Conservation (phyloP, 53 echinoderm and acorn worm species). For the Stichopus horrens region DNA sequence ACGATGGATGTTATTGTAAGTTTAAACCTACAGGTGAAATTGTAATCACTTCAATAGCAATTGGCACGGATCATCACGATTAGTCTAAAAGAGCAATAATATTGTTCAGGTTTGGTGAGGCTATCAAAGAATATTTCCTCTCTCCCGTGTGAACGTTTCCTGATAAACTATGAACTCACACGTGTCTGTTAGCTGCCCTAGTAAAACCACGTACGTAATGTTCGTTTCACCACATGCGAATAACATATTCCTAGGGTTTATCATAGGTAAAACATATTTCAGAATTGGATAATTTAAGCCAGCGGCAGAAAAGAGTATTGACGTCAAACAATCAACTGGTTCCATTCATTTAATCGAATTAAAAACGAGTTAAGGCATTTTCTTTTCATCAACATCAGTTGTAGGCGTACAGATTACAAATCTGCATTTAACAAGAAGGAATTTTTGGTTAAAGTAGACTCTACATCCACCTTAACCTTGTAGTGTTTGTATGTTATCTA, state of each 20-base stretch:
- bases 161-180: background rate
- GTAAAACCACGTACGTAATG: background rate
- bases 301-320: too few species aligned
- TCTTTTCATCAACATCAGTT: too few species aligned
- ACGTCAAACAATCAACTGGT: too few species aligned
- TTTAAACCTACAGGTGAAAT: background rate
- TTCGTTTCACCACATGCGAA: background rate
- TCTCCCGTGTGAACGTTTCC: background rate
- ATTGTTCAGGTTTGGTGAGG: background rate
- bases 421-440: too few species aligned
- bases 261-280: background rate
- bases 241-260: background rate
- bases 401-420: too few species aligned
- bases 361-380: too few species aligned
- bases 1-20: too few species aligned
- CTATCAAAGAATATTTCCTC: background rate
- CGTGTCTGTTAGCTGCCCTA: background rate
- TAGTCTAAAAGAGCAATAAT: background rate
- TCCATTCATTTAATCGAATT: too few species aligned
- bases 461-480: too few species aligned
- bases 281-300: background rate
- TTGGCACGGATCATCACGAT: background rate
- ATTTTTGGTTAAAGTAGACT: too few species aligned
- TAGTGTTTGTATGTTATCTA: too few species aligned
- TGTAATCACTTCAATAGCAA: background rate